Conservation (phyloP, 2,113 vertebrate genomes). For the Lanius collurio region DNA sequence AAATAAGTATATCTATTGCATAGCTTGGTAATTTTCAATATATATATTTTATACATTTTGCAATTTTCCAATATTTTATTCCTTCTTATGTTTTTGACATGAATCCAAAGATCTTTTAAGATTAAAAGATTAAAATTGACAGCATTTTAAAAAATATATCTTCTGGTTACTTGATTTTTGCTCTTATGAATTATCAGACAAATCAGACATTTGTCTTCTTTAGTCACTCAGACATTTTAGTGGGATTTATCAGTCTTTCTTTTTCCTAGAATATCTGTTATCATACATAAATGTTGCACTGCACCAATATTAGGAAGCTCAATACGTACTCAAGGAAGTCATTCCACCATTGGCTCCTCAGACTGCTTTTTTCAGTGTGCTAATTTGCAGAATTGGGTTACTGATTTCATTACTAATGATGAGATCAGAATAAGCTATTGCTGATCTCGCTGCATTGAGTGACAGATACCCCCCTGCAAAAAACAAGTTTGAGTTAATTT, state of each 20-base stretch:
- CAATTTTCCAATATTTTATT: not conserved
- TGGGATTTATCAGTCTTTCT: not conserved
- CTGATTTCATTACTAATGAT: conserved; percentile 25
- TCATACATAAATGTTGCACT: not conserved
- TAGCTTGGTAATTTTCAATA: not conserved
- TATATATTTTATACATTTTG: not conserved
- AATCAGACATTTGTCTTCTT: not conserved
- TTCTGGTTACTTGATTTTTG: not conserved
- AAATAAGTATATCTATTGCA: not conserved
- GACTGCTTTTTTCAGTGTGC: not conserved
- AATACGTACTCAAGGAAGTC: not conserved
- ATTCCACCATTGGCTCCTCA: not conserved
- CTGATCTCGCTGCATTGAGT: not conserved
- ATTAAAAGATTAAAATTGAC: not conserved
- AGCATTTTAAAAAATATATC: not conserved
- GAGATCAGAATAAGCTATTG: conserved; percentile 25
- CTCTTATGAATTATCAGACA: not conserved
- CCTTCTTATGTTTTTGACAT: not conserved
- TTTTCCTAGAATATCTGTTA: not conserved
- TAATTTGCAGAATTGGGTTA: conserved; percentile 55
- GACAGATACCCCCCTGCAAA: not conserved
- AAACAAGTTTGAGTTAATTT: not conserved
- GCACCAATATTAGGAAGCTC: not conserved
- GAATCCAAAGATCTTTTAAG: not conserved
- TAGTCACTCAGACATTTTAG: not conserved